Evolutionary conservation across 1,140 invertebrate species (phyloP).

Genomic region (Chlorops oryzae): DNA sequence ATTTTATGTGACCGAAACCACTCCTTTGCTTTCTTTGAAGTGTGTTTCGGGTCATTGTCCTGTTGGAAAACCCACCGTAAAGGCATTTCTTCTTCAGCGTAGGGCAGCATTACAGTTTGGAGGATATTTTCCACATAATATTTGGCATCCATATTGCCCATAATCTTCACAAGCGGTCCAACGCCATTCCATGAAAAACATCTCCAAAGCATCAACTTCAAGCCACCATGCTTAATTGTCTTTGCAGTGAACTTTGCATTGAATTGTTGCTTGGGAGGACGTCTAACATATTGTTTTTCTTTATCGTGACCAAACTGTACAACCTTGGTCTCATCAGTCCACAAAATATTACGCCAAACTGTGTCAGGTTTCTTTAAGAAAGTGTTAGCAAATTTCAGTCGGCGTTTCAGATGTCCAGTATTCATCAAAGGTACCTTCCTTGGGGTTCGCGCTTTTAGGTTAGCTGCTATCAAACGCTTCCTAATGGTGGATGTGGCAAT

Average conservation of each 20-base stretch:
- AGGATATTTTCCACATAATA: too few species aligned
- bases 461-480: background rate
- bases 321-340: too few species aligned
- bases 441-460: background rate
- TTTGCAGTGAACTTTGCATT: background rate
- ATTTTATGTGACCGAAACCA: background rate
- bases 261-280: background rate
- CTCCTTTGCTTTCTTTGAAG: background rate
- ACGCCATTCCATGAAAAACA: too few species aligned
- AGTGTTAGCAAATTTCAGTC: background rate
- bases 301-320: too few species aligned
- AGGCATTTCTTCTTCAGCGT: background rate
- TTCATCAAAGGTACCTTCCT: background rate
- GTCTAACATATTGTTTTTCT: too few species aligned
- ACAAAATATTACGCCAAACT: slow-evolving; percentile 1
- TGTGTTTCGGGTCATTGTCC: too few species aligned
- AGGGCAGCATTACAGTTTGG: too few species aligned
- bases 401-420: background rate
- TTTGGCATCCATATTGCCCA: background rate
- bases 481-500: slow-evolving; percentile 1
- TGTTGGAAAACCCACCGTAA: background rate
- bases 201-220: background rate
- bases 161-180: background rate
- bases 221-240: background rate
- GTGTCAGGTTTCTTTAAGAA: background rate